These are phyloP conservation scores for Serilophus lunatus DNA, from an alignment of 2,113 vertebrate genomes.

Conservation along the genomic window DNA sequence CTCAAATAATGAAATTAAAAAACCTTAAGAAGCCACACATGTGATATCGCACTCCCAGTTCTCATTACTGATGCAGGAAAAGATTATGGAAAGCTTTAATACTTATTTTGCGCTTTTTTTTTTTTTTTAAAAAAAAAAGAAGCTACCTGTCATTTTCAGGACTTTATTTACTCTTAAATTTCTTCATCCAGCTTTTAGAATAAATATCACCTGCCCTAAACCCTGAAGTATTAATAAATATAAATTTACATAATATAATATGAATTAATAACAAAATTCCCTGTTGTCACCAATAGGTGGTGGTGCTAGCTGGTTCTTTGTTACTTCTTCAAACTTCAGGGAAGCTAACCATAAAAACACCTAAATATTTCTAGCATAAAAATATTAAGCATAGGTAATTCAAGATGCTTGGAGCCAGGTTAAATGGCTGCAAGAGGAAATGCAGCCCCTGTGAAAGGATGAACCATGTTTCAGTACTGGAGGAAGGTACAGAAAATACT, in stretches of 20 bases:
- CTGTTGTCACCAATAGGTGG: conserved; percentile 46
- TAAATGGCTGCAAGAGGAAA: background rate
- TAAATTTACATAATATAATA: background rate
- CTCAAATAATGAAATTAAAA: background rate
- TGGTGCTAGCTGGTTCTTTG: conserved; percentile 44
- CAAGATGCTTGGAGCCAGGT: background rate
- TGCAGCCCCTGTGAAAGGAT: fast-evolving
- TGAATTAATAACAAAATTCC: background rate
- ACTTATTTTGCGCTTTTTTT: background rate
- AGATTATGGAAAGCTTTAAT: background rate
- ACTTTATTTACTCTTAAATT: background rate
- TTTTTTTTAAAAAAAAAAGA: background rate
- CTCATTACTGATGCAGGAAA: background rate
- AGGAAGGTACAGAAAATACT: background rate
- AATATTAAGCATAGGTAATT: background rate
- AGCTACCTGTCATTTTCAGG: background rate
- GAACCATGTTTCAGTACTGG: fast-evolving
- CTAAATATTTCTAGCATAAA: background rate
- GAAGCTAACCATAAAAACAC: background rate
- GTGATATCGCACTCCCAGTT: background rate
- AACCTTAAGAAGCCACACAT: background rate
- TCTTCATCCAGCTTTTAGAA: background rate
- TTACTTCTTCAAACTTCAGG: background rate
- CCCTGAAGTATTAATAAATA: background rate
- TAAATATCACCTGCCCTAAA: background rate